These are phyloP conservation scores for Kryptolebias ocellatus DNA, from an alignment of 2,797 vertebrate species.

Conservation along the genomic window DNA sequence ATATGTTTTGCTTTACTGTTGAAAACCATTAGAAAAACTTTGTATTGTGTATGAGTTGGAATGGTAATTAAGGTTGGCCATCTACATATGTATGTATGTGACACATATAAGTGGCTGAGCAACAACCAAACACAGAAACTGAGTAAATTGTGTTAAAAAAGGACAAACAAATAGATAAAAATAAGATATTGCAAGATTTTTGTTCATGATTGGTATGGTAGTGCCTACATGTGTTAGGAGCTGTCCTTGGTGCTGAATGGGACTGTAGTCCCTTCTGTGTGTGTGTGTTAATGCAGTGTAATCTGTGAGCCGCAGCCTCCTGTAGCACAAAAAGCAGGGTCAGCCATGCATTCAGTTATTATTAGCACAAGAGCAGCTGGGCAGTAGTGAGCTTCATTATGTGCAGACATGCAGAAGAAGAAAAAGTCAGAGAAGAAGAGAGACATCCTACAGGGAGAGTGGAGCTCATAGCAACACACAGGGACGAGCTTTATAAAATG, in stretches of 20 bases:
- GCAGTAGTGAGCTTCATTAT: constrained; percentile 57
- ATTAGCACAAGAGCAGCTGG: constrained; percentile 61
- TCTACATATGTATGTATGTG: no score
- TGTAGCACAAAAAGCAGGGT: constrained; percentile 64
- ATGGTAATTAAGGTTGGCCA: no score
- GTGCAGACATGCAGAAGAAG: constrained; percentile 64
- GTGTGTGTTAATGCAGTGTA: not conserved
- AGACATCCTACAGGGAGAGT: constrained; percentile 51
- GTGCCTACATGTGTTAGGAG: constrained; percentile 12
- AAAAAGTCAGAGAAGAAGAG: constrained; percentile 29
- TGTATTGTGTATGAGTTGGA: no score
- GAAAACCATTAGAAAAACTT: no score
- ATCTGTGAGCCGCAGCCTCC: constrained; percentile 51
- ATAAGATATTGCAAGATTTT: not conserved
- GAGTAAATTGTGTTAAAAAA: not conserved
- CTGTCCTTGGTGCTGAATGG: constrained; percentile 72
- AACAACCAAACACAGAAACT: no score
- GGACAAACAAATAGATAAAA: not conserved
- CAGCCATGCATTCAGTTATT: constrained; percentile 67
- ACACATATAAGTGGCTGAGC: no score
- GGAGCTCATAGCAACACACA: constrained; percentile 74
- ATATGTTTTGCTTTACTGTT: no score
- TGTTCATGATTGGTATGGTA: not conserved
- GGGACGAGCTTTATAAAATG: constrained; percentile 81
- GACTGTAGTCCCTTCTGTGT: not conserved